Percentiles rank a stretch among this genome's conserved stretches.
These are phyloP conservation scores for Puntigrus tetrazona DNA, from an alignment of 2,113 vertebrate genomes.

Conservation along the genomic window DNA sequence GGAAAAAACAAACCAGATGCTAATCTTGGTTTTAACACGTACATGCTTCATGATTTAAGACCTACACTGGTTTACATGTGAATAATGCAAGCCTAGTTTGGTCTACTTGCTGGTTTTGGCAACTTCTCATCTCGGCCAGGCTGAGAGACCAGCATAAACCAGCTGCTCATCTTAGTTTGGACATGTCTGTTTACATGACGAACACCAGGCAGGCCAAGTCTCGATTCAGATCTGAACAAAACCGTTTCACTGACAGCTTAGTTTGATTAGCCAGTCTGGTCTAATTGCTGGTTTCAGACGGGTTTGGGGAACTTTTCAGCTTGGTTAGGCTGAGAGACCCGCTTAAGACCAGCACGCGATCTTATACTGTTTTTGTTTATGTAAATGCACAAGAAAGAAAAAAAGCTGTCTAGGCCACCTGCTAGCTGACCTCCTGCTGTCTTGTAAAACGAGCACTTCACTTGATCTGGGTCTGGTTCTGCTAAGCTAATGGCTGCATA, in stretches of 20 bases:
- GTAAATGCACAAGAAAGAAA: not conserved
- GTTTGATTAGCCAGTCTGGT: not conserved
- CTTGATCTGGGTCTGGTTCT: not conserved
- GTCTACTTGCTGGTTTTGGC: not conserved
- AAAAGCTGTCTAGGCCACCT: not conserved
- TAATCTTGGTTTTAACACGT: not conserved
- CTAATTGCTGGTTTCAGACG: not conserved
- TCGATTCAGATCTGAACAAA: not conserved
- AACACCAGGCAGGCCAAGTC: no score
- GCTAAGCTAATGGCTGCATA: constrained; percentile 28
- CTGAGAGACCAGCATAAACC: not conserved
- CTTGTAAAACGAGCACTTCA: not conserved
- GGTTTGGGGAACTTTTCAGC: not conserved
- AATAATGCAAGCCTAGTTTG: not conserved
- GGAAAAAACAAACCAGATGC: not conserved
- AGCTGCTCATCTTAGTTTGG: no score
- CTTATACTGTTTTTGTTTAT: not conserved
- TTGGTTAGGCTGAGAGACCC: not conserved
- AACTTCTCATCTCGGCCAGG: not conserved
- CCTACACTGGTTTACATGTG: not conserved
- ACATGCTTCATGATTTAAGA: not conserved
- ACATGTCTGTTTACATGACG: no score
- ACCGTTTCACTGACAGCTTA: not conserved
- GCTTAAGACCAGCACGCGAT: not conserved
- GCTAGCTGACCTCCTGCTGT: not conserved